Evolutionary conservation across 1,140 invertebrate genomes (phyloP), one percentile per base, ranked within the genome.

Genomic region (Papilio machaon): DNA sequence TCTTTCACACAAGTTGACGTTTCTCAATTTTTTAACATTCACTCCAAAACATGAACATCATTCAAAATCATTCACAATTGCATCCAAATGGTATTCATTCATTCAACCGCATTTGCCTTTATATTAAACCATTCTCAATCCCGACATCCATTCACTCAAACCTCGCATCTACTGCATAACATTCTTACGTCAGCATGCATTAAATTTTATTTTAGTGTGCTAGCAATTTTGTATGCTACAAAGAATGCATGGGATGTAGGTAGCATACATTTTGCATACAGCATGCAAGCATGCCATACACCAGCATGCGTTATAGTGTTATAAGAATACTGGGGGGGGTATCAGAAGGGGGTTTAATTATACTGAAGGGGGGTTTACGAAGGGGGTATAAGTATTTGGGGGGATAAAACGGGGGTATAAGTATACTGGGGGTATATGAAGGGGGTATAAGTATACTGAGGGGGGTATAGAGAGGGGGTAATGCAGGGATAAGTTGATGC

Each of bases 401-500:
- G 23, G 23, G 0, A 30, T 30, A 30, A 0, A n/a, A 30, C 23
- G 23, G 23, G 23, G 23, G 23, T 30, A 30, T 30, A 30, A 0
- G 23, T 30, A 30, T 30, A 30, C 23, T 30, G 23, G 23, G 23
- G 23, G 23, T 30, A 30, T 30, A 30, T 30, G 23, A 30, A 2
- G 23, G 23, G 23, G 23, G 23, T 23, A 9, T 23, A 64, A 23
- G 19, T 30, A 64, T 13, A 30, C 19, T 35, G n/a, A 30, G 23
- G 30, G 4, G 15, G 23, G 30, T 30, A 35, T 17, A 10, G 23
- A 30, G 64, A 30, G 17, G 30, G 67, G 43, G 38, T 70, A 64
- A 82, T 82, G 80, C 77, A 79, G 38, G 74, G 13, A 4, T 35
- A 43, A 64, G 67, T 70, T 80, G 58, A 82, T 82, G 75, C 82